Conservation (phyloP, 2,888 invertebrate genomes). For the Diachrysia chrysitis region DNA sequence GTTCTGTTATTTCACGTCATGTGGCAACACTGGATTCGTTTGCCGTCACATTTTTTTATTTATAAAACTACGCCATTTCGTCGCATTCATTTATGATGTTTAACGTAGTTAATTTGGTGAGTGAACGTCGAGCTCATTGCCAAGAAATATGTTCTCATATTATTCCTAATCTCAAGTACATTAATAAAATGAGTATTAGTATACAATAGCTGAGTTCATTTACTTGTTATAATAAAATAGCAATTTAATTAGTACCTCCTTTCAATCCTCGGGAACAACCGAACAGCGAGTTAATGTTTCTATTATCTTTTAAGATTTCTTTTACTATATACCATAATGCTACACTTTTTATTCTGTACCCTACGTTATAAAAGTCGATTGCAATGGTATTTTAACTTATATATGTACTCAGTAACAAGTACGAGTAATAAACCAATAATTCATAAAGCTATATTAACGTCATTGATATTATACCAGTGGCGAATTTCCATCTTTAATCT, state of each 20-base stretch:
- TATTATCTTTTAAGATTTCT: slow-evolving; percentile 36
- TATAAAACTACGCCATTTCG: slow-evolving; percentile 39
- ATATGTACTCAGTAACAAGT: slow-evolving; percentile 28
- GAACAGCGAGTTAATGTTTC: slow-evolving; percentile 20
- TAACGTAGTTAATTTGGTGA: slow-evolving; percentile 28
- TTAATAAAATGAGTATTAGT: slow-evolving; percentile 27
- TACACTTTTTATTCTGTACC: slow-evolving; percentile 29
- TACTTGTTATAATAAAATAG: slow-evolving; percentile 28
- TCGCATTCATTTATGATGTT: slow-evolving; percentile 38
- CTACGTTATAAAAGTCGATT: slow-evolving; percentile 23
- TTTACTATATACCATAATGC: slow-evolving; percentile 28
- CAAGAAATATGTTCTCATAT: slow-evolving; percentile 40
- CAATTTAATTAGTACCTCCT: slow-evolving; percentile 16
- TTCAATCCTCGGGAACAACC: slow-evolving; percentile 27
- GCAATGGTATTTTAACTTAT: slow-evolving; percentile 17
- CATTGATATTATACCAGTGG: slow-evolving; percentile 47
- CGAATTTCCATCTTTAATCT: slow-evolving; percentile 57
- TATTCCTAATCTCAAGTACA: slow-evolving; percentile 17
- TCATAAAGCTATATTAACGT: slow-evolving; percentile 48
- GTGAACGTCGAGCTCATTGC: slow-evolving; percentile 25
- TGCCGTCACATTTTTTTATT: slow-evolving; percentile 29
- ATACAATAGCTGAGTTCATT: slow-evolving; percentile 27
- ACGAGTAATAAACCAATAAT: slow-evolving; percentile 53
- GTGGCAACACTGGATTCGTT: slow-evolving; percentile 41
- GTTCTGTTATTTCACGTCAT: slow-evolving; percentile 50